Conservation (phyloP, 2,797 vertebrate genomes). For the Cyprinella venusta region DNA sequence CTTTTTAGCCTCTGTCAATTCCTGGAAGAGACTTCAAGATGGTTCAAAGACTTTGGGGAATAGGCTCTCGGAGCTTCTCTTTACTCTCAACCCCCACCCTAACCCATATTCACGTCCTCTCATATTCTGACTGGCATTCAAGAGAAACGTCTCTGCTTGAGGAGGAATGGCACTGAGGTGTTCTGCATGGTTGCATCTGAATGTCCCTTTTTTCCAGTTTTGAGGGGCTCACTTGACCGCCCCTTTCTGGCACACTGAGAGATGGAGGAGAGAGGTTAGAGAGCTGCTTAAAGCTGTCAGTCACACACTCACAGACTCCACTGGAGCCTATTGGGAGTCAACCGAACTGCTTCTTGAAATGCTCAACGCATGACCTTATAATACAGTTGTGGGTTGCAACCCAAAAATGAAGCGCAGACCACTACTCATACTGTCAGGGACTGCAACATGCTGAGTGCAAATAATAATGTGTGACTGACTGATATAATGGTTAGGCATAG, state of each 20-base stretch:
- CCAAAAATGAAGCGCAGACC: not conserved
- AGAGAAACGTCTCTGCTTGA: conserved; percentile 71
- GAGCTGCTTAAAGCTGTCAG: conserved; percentile 76
- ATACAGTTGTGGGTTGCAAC: not conserved
- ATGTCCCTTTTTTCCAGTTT: conserved; percentile 69
- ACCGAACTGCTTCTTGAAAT: conserved; percentile 22
- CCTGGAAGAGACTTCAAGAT: conserved; percentile 46
- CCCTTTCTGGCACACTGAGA: conserved; percentile 68
- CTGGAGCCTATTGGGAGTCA: conserved; percentile 19
- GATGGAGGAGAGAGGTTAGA: conserved; percentile 73
- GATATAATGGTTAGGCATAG: not conserved
- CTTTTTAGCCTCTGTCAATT: conserved; percentile 27
- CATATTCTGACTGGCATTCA: conserved; percentile 69
- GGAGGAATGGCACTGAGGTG: conserved; percentile 70
- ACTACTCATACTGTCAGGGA: not conserved
- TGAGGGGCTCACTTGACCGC: conserved; percentile 79
- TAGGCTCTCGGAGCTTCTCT: conserved; percentile 52
- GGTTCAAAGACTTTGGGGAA: conserved; percentile 49
- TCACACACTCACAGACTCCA: conserved; percentile 61
- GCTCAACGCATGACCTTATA: not conserved
- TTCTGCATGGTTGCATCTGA: conserved; percentile 78
- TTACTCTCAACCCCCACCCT: conserved; percentile 43
- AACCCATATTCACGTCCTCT: conserved; percentile 58
- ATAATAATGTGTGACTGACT: not conserved
- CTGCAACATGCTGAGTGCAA: not conserved